Evolutionary conservation across 2,113 vertebrate genomes (phyloP).

Genomic region (Pterocles orientalis): DNA sequence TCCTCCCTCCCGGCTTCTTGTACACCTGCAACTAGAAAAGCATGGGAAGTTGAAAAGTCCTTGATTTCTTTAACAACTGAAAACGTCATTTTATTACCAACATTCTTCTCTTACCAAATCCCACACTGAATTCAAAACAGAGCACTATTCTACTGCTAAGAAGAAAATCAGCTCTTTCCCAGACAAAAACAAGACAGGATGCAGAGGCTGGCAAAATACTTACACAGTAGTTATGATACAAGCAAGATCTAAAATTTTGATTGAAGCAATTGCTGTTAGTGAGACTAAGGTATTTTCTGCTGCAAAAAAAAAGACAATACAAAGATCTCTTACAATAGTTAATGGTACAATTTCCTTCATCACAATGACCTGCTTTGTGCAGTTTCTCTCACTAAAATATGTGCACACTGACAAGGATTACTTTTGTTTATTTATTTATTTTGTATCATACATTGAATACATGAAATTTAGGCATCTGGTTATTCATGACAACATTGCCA

Average conservation of each 20-base stretch:
- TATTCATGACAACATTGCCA: background rate
- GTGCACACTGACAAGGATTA: background rate
- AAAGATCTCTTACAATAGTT: background rate
- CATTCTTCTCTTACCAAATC: too few species aligned
- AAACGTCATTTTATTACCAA: too few species aligned
- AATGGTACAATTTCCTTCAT: background rate
- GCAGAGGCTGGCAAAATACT: background rate
- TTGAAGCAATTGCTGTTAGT: background rate
- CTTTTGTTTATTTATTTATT: background rate
- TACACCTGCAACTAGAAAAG: too few species aligned
- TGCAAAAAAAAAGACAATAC: background rate
- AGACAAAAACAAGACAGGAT: background rate
- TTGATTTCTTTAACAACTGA: too few species aligned
- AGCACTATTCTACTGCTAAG: too few species aligned
- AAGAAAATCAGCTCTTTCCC: too few species aligned
- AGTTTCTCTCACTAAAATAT: background rate
- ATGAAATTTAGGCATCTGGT: background rate
- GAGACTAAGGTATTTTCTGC: background rate
- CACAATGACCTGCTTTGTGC: background rate
- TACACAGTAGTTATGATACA: background rate
- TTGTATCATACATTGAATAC: background rate
- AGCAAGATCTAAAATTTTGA: background rate
- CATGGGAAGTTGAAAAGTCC: too few species aligned
- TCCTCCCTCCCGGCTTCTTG: too few species aligned
- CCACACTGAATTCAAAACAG: too few species aligned